Evolutionary conservation across 2,113 vertebrate species (phyloP).

Genomic region (Sitta europaea): DNA sequence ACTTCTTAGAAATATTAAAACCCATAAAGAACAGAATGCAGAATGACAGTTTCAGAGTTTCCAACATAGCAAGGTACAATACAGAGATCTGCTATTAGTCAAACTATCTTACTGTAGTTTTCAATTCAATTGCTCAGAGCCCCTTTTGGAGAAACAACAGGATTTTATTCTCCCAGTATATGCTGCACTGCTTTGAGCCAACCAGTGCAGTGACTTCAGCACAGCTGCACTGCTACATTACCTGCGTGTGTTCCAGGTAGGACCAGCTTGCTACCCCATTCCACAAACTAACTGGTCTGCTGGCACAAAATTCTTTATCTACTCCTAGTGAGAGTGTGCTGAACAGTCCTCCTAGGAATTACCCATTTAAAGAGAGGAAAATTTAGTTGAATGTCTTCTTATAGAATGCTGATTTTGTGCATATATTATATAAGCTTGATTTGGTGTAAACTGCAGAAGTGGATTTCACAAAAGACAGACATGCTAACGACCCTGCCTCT

Average conservation of each 20-base stretch:
- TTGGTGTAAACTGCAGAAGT: not conserved
- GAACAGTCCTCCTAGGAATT: not conserved
- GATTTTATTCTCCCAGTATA: not conserved
- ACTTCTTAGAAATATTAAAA: not conserved
- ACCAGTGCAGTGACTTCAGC: not conserved
- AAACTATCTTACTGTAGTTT: not conserved
- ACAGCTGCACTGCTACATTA: not conserved
- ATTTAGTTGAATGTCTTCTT: not conserved
- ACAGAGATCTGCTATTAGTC: not conserved
- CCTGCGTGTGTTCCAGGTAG: accelerated
- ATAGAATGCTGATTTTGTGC: not conserved
- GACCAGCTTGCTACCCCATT: not conserved
- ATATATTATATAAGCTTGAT: not conserved
- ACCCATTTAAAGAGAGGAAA: not conserved
- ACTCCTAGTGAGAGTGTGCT: not conserved
- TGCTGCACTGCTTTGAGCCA: not conserved
- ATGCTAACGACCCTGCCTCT: not conserved
- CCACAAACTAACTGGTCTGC: not conserved
- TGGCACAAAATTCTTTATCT: not conserved
- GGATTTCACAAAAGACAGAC: not conserved
- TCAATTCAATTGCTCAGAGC: not conserved
- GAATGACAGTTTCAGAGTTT: not conserved
- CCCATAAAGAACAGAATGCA: not conserved
- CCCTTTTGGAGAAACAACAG: not conserved
- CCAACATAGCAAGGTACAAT: not conserved